phyloP scores from a whole-genome alignment of 2,797 vertebrate genomes.

The Carduelis carduelis region DNA sequence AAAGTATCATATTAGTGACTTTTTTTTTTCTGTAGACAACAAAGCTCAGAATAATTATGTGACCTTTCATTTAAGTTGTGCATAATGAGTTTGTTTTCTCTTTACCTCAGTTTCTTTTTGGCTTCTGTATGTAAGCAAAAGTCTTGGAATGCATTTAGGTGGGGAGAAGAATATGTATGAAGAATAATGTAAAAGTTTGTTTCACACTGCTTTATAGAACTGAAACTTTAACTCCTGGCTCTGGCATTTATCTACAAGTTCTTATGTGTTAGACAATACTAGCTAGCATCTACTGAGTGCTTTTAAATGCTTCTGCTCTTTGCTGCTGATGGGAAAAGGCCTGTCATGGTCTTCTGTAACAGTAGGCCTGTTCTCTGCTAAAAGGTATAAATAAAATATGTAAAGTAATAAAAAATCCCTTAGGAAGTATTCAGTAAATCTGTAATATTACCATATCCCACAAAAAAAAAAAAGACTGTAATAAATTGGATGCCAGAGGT shows the following conservation, averaged over 20 bases:
- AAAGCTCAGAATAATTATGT: constrained; percentile 19
- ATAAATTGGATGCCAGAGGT: background rate
- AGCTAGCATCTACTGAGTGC: background rate
- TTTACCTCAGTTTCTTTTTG: constrained; percentile 13
- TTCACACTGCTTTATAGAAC: background rate
- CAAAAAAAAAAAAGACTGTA: background rate
- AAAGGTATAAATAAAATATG: background rate
- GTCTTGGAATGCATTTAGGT: background rate
- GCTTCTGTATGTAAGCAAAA: background rate
- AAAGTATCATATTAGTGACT: constrained; percentile 1
- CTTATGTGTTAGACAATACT: background rate
- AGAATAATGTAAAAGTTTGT: background rate
- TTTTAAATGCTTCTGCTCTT: background rate
- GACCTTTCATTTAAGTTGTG: constrained; percentile 43
- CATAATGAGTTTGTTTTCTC: background rate
- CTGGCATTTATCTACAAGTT: background rate
- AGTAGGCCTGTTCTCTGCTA: background rate
- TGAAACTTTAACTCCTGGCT: background rate
- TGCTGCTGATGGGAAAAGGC: background rate
- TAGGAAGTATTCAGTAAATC: background rate
- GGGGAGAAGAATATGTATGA: background rate
- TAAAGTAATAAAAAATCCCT: background rate
- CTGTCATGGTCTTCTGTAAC: background rate
- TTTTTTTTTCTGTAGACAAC: background rate
- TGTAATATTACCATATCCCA: background rate